These are phyloP conservation scores for Stictocephala bisonia DNA, from an alignment of 2,888 invertebrate genomes.

Conservation along the genomic window DNA sequence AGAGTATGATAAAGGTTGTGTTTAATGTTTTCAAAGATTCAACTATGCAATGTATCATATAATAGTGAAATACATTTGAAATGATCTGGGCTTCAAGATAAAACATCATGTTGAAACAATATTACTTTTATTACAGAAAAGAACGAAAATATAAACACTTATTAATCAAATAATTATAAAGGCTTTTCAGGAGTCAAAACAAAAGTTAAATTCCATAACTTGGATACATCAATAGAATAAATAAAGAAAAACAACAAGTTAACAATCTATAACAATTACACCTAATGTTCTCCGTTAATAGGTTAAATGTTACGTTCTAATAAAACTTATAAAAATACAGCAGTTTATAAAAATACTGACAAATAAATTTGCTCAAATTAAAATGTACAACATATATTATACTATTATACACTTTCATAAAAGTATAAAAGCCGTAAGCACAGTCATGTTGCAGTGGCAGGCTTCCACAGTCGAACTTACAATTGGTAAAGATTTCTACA, in stretches of 20 bases:
- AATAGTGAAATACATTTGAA: no score
- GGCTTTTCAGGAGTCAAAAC: background rate
- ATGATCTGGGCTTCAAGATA: no score
- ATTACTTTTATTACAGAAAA: constrained; percentile 40
- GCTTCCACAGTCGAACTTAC: no score
- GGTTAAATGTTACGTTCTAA: constrained; percentile 9
- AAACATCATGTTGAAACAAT: constrained; percentile 18
- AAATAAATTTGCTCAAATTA: constrained; percentile 34
- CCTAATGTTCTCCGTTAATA: constrained; percentile 21
- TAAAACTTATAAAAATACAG: constrained; percentile 36
- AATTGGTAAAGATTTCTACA: no score
- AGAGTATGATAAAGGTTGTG: no score
- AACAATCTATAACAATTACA: constrained; percentile 37
- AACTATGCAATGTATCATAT: no score
- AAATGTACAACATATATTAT: constrained; percentile 35
- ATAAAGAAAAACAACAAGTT: constrained; percentile 20
- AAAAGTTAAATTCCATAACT: background rate
- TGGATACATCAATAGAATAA: background rate
- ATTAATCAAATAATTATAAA: constrained; percentile 22
- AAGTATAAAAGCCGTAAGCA: background rate
- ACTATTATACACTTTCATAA: background rate
- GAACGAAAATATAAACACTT: constrained; percentile 40
- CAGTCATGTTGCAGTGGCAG: background rate
- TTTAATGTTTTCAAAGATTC: no score
- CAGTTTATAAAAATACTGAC: constrained; percentile 42